Evolutionary conservation across 1,140 invertebrate species (phyloP), one percentile per base, ranked within the genome.

Genomic region (Pseudobourletiella spinata): DNA sequence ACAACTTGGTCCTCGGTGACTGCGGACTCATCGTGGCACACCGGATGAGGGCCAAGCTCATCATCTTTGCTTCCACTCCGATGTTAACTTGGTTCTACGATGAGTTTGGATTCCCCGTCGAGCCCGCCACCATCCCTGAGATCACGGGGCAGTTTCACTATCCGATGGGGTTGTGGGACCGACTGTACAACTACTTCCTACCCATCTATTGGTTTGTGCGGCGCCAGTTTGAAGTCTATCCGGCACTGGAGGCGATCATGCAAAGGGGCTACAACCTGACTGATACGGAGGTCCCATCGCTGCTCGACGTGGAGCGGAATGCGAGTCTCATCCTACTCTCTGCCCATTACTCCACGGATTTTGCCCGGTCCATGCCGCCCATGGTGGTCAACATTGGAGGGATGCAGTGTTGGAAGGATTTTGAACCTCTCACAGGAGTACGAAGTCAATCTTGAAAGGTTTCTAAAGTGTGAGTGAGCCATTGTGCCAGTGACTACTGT

Each of bases 341-440:
- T 26, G 52, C 56, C 20, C 62, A 64, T 26, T n/a, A 20, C n/a
- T 39, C 56, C 3, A 48, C 50, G 1, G 62, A 64, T 59, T 64
- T 64, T 43, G 39, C 62, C n/a, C 20, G 46, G 15, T 48, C 56
- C 6, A 20, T 64, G 6, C 52, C 8, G 32, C 52, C 52, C 16
- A 32, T 55, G 25, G 52, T 55, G 22, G 22, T 55, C 25, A 14
- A 29, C 14, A 22, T 55, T 29, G 52, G 52, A n/a, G 32, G 55
- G 14, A 43, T 57, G 32, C 32, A 43, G 18, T 57, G 55, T 22
- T 57, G 32, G 32, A 8, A 11, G 8, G 8, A 8, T 8, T 39
- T n/a, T 11, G n/a, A 39, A n/a, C 32, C 32, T 39, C 32, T 39
- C 32, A 39, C 8, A 39, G 8, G 32, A 39, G n/a, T 11, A 39